phyloP scores from a whole-genome alignment of 2,113 vertebrate genomes.

The Gallinago paraguaiae region DNA sequence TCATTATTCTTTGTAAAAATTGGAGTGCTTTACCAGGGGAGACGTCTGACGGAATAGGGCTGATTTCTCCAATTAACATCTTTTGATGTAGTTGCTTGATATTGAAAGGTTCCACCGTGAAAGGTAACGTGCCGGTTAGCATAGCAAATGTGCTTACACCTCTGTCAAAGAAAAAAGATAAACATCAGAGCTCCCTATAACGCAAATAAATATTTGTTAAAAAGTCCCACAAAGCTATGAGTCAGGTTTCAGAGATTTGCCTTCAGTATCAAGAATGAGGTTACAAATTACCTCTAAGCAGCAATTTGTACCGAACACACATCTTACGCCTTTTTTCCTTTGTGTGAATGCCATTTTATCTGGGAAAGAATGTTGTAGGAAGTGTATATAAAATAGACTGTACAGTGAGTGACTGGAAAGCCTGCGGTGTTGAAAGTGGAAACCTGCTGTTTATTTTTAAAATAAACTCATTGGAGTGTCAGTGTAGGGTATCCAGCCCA shows the following conservation, averaged over 20 bases:
- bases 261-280: not conserved
- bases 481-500: conserved; percentile 1
- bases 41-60: conserved; percentile 77
- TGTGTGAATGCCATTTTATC: not conserved
- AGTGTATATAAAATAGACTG: not conserved
- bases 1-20: not conserved
- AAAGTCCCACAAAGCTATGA: not conserved
- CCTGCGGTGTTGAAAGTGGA: conserved; percentile 45
- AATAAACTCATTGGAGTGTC: conserved; percentile 32
- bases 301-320: not conserved
- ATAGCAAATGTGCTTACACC: conserved; percentile 85
- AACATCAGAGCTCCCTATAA: not conserved
- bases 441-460: conserved; percentile 57
- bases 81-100: conserved; percentile 86
- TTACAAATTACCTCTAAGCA: not conserved
- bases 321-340: not conserved
- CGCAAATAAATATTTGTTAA: not conserved
- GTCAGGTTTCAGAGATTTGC: not conserved
- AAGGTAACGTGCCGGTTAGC: conserved; percentile 82
- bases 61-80: conserved; percentile 83
- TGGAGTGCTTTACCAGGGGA: conserved; percentile 76
- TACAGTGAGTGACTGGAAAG: conserved; percentile 7
- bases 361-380: conserved; percentile 4
- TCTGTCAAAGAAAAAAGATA: conserved; percentile 63
- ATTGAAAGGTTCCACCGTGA: conserved; percentile 84